Evolutionary conservation across 1,140 invertebrate genomes (phyloP).

Genomic region (Stegodyphus dumicola): DNA sequence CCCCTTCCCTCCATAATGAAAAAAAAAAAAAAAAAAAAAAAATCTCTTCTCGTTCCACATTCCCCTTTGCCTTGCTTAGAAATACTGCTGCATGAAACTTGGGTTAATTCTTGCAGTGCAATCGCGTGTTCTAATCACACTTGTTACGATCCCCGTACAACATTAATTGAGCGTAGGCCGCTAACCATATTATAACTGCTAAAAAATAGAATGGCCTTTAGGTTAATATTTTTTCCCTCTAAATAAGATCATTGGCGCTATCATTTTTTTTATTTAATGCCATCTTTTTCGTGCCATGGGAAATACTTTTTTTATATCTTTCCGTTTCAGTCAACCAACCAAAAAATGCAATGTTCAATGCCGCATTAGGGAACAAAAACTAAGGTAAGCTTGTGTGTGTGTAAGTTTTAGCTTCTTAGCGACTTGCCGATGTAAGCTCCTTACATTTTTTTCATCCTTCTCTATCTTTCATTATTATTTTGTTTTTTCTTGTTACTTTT

Average conservation of each 20-base stretch:
- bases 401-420: conserved; percentile 41
- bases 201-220: conserved; percentile 40
- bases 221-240: not conserved
- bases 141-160: not conserved
- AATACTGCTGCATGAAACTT: conserved; percentile 10
- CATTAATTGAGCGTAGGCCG: conserved; percentile 31
- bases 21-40: too few relatives aligned
- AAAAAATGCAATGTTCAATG: conserved; percentile 55
- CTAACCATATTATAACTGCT: conserved; percentile 41
- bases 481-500: conserved; percentile 50
- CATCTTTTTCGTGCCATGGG: conserved; percentile 46
- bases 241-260: conserved; percentile 33
- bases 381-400: conserved; percentile 55
- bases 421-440: conserved; percentile 33
- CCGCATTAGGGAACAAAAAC: conserved; percentile 55
- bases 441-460: conserved; percentile 30
- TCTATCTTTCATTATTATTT: conserved; percentile 56
- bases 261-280: conserved; percentile 37
- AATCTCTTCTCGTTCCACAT: too few relatives aligned
- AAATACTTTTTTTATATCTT: conserved; percentile 34
- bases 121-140: conserved; percentile 34
- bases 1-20: too few relatives aligned
- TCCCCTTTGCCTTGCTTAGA: not conserved
- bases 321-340: conserved; percentile 45
- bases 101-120: conserved; percentile 27